Base-by-base conservation (phyloP, 2,797 vertebrate genomes). In the Enteromius thamalakanensis region DNA sequence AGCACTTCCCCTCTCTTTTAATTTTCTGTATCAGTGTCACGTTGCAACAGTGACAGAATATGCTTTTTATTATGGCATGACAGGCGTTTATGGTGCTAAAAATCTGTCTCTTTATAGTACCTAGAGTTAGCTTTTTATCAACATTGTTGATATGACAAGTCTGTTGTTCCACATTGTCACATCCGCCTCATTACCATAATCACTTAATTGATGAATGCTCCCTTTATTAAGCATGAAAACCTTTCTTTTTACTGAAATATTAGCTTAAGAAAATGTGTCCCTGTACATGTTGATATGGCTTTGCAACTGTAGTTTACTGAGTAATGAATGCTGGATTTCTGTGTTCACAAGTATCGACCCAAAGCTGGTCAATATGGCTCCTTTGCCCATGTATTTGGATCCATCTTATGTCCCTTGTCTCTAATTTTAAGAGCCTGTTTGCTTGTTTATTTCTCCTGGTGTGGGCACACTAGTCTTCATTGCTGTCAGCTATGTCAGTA, bases 401-500 rank as follows among this genome's bases (percentile, higher is more conserved):
- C 53, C 79, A 74, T 15, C 23, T 47, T 47, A 12, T 65, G 75
- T 85, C 87, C 87, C 86, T 55, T 51, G 81, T 76, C 77, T 87
- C 84, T 23, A 76, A 47, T 72, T 85, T 87, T 84, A 85, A 82
- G 81, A 84, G 70, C 80, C 69, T 84, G 81, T 85, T 88, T 85
- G 51, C 83, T 80, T 80, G 65, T 67, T 37, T 62, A 82, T 87
- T 85, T 3, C 65, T 81, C 45, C 29, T 62, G 69, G 74, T 21
- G 29, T 58, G 69, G 81, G 71, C 70, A 2, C 81, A 68, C 69
- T 76, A 62, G 84, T 67, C 84, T 76, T 82, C 79, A 82, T 87
- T 64, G 78, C 70, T 37, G 81, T 87, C 87, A 60, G 67, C 17
- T 34, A 29, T 85, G 85, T 71, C 83, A 83, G 80, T 45, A 68